Base-by-base conservation (phyloP, 2,888 invertebrate species). In the Pristionchus maxplancki region DNA sequence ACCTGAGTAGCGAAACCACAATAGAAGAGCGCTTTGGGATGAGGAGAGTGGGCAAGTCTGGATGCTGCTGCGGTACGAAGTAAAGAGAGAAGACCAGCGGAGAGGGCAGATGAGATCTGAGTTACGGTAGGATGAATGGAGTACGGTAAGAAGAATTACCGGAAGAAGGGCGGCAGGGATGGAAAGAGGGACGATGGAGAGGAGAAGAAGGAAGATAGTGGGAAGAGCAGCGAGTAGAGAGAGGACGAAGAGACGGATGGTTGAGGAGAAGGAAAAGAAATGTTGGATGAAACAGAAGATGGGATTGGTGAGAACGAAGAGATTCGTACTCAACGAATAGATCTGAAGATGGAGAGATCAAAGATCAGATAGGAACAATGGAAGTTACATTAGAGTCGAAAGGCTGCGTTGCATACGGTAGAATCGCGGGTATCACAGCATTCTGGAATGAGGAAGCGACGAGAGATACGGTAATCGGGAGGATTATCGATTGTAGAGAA, bases 211-310 rank as follows among this genome's bases (percentile, higher is more conserved):
- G 81, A 78, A 88, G 37, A 62, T 0, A 81, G 81, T 62, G 37
- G 88, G 88, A 28, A 81, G 28, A 28, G 62, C 15, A n/a, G 81
- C 37, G 37, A 88, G 24, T 17, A 88, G 24, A 11, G 88, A 88
- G 37, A 88, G 44, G 15, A 88, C n/a, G 2, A 62, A 34, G n/a
- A 88, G 81, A 53, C 50, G 81, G 40, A 62, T 53, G 24, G 58
- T 58, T 28, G 88, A 88, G 9, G 88, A 88, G 81, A 88, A 88
- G 37, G 88, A 88, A 44, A 78, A 81, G 53, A 44, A 53, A 28
- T 88, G 88, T 88, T 88, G 88, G 31, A 88, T n/a, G 62, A 88
- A 62, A 58, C 88, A 88, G 81, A 88, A 88, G 44, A 88, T 5
- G 28, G 88, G 88, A 81, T 88, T 88, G 15, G 88, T 88, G 0